Evolutionary conservation across 92 coral and sea anemone genomes (phyloP).

Genomic region (Umimayanthus kanabou): DNA sequence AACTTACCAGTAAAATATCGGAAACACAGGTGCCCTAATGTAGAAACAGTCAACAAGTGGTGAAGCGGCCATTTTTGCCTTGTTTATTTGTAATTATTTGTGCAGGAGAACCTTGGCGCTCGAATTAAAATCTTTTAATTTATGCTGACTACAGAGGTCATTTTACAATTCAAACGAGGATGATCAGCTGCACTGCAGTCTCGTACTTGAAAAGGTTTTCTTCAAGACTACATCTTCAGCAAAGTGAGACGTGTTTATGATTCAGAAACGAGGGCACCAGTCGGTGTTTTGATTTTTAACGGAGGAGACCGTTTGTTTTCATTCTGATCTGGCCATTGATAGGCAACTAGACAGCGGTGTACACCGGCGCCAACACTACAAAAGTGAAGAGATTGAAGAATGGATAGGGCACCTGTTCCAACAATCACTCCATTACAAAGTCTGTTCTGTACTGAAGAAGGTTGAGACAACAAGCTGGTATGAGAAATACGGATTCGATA

Average conservation of each 20-base stretch:
- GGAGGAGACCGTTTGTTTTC: background rate
- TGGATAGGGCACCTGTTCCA: background rate
- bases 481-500: background rate
- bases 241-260: slow-evolving; percentile 4
- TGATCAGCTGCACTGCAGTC: background rate
- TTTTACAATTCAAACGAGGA: background rate
- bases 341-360: background rate
- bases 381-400: background rate
- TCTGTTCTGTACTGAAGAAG: background rate
- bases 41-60: background rate
- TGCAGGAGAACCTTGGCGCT: background rate
- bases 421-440: background rate
- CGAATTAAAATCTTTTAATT: background rate
- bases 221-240: background rate
- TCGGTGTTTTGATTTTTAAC: background rate
- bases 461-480: background rate
- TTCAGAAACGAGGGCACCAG: background rate
- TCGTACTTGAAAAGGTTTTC: background rate
- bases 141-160: background rate
- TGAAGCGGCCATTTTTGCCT: background rate
- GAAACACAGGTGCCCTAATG: background rate
- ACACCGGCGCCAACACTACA: too few species aligned
- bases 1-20: background rate
- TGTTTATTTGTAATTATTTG: background rate
- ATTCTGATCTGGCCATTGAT: background rate